Base-by-base conservation (phyloP, 2,113 vertebrate genomes). In the Rattus norvegicus region DNA sequence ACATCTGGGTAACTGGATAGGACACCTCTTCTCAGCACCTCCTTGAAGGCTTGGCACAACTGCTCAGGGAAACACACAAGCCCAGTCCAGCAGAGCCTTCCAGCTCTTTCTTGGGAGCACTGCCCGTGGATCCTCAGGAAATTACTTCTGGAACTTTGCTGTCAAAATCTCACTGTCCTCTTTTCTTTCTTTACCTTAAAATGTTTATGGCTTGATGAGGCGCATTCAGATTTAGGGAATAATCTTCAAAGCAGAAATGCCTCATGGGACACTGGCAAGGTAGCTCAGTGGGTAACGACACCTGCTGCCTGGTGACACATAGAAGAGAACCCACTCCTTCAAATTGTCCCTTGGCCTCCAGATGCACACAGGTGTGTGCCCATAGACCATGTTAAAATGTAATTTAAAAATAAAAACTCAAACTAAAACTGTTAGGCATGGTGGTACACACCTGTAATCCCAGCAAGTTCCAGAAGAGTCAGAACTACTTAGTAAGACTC, bases 131-230 rank as follows among this genome's bases (percentile, higher is more conserved):
- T 63, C 47, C 52, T 73, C n/a, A 97, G 43, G 47, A 92, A 89
- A 86, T 67, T 59, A 88, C 54, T 95, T 76, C 83, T 39, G 73
- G 84, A 30, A 70, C 49, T 84, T 69, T 84, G 70, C 88, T 96
- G 91, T 94, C 75, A 85, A 59, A 96, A 90, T 54, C 85, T 67
- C 67, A 80, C 43, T 59, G 95, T 39, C 70, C 85, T 91, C n/a
- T 80, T 94, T 43, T 47, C 43, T 59, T 94, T 93, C 36, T 91
- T 96, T 24, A 96, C 54, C 61, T 95, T 81, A 89, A 86, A 97
- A 93, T 85, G 88, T 92, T 94, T 94, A 28, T 77, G 24, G 88
- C 79, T 77, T 88, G n/a, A 90, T 94, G 65, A 39, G 88, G n/a
- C 83, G n/a, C 83, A 73, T 76, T 96, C 56, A 19, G 88, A 76